Base-by-base conservation (phyloP, 2,113 vertebrate species). In the Amblyornis subalaris region DNA sequence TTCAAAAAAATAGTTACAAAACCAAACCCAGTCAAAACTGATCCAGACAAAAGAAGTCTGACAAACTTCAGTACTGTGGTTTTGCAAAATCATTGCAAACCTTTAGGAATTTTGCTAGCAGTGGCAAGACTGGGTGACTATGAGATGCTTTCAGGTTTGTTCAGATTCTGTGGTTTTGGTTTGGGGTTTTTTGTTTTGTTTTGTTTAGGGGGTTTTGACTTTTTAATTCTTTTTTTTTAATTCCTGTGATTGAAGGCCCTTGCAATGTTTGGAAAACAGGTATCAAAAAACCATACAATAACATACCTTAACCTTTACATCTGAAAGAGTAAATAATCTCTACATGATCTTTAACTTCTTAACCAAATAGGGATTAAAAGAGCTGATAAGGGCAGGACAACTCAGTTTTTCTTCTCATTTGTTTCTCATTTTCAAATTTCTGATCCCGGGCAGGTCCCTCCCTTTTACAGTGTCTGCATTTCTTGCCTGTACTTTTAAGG, bases 141-240 rank as follows among this genome's bases (percentile, higher is more conserved):
- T 36, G 8, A 75, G 12, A 35, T 64, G 15, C 15, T 66, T 90
- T 71, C 19, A 36, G 3, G 7, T 70, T 89, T 71, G 14, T 29
- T 75, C 4, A 28, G 1, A 40, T 54, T 71, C 29, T 73, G 0
- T 21, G 7, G 11, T 71, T 40, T 35, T 1, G 3, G 13, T 40
- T 76, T 25, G 12, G 38, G 3, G 0, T 38, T 58, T 36, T 71
- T 18, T 15, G 1, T 28, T 51, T 55, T 36, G 4, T 22, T 42
- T 35, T 6, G 8, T 10, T 88, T 47, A 2, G 18, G 8, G 9
- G 1, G 3, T 62, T 3, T 62, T 54, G 6, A 5, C 0, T 54
- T 54, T 36, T n/a, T 6, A 17, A 17, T 31, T 45, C 24, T 72
- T 8, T 28, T 8, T 20, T 47, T 71, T 69, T 33, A 12, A 47